Evolutionary conservation across 2,113 vertebrate genomes (phyloP).

Genomic region (Sinosuthora webbiana): DNA sequence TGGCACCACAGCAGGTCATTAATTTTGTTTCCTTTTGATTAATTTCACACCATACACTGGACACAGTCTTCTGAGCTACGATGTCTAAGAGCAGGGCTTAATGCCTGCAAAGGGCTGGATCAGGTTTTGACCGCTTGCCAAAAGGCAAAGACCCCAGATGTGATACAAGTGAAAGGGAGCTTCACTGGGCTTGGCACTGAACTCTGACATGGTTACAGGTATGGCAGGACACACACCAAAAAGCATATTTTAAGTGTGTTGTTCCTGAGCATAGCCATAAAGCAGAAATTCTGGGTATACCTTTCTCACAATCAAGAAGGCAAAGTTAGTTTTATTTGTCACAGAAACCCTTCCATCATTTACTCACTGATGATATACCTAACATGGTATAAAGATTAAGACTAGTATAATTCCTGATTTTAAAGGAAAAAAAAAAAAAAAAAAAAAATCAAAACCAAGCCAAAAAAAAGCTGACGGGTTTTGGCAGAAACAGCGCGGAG

Average conservation of each 20-base stretch:
- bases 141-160: slow-evolving; percentile 40
- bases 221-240: background rate
- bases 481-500: too few relatives aligned
- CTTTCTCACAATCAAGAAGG: background rate
- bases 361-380: background rate
- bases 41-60: slow-evolving; percentile 66
- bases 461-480: background rate
- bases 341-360: background rate
- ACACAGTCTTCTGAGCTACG: slow-evolving; percentile 46
- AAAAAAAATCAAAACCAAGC: background rate
- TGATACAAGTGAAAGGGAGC: background rate
- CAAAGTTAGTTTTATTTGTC: background rate
- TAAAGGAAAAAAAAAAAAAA: background rate
- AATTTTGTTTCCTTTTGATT: slow-evolving; percentile 72
- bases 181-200: background rate
- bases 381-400: background rate
- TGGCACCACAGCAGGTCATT: slow-evolving; percentile 60
- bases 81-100: slow-evolving; percentile 20
- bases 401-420: background rate
- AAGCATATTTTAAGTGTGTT: background rate
- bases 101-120: slow-evolving; percentile 51
- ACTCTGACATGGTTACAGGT: background rate
- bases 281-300: background rate
- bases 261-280: background rate
- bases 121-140: slow-evolving; percentile 20